Conservation (phyloP, 1,140 invertebrate genomes). For the Cydia fagiglandana region DNA sequence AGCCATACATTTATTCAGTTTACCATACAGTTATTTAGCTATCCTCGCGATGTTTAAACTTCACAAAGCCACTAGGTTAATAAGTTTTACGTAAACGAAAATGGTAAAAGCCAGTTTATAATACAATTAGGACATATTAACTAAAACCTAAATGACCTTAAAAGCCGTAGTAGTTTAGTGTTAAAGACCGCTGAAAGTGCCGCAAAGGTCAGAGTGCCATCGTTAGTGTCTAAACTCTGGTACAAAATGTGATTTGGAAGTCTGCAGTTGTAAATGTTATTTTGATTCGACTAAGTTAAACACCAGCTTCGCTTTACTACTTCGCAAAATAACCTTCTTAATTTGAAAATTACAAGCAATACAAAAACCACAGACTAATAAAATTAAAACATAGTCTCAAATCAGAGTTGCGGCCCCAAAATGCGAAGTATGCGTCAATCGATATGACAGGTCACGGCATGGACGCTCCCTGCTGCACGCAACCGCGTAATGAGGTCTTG, state of each 20-base stretch:
- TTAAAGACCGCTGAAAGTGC: background rate
- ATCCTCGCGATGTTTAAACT: too few relatives aligned
- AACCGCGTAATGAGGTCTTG: conserved; percentile 12
- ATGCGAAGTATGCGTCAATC: conserved; percentile 10
- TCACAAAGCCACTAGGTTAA: too few relatives aligned
- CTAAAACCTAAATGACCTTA: conserved; percentile 4
- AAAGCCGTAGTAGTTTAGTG: background rate
- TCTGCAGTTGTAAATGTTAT: too few relatives aligned
- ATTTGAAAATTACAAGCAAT: background rate
- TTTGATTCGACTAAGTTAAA: too few relatives aligned
- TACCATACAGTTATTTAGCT: too few relatives aligned
- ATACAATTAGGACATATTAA: background rate
- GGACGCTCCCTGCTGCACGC: conserved; percentile 5
- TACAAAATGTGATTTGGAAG: too few relatives aligned
- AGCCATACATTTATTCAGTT: too few relatives aligned
- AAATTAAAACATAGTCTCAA: background rate
- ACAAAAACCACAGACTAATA: background rate
- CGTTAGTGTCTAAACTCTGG: conserved; percentile 35
- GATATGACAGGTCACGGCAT: conserved; percentile 17
- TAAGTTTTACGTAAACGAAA: background rate
- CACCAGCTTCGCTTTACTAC: too few relatives aligned
- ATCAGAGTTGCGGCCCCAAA: background rate
- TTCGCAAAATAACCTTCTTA: too few relatives aligned
- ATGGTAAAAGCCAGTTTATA: background rate
- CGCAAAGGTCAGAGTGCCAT: background rate